Evolutionary conservation across 2,888 invertebrate species (phyloP), one percentile per base, ranked within the genome.

Genomic region (Macaria liturata): DNA sequence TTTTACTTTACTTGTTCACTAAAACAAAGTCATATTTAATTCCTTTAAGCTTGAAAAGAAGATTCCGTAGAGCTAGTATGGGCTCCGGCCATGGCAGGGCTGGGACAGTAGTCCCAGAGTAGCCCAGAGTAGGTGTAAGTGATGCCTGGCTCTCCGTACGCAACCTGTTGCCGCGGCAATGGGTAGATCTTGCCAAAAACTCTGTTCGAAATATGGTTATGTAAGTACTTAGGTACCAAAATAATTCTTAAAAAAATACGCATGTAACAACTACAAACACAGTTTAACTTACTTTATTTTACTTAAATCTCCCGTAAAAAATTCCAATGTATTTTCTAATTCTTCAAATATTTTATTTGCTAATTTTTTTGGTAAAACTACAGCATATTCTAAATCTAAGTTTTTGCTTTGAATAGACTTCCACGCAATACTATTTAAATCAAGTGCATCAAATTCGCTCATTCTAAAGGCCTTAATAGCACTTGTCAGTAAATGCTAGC

Each of bases 81-180:
- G 93, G 77, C 4, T 83, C 80, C 1, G 92, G 91, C 95, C 95
- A 95, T 0, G 94, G 93, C 62, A 92, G 83, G 0, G 95, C 94
- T 0, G 94, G 94, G 3, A 95, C 86, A 1, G 93, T 93, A 7
- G 85, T 88, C 8, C 94, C 94, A 7, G 95, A 95, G 79, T 94
- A 95, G 7, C 8, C 94, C 94, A 7, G 95, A 95, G 79, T 94
- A 95, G 7, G 83, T 93, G 74, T 95, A 95, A 0, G 89, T 89
- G 63, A 95, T 86, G 1, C 94, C 95, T 8, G 88, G 80, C 70
- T 95, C 94, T 3, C 95, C 95, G 73, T 93, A 94, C 0, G 95
- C 94, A 3, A 94, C 94, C 90, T 95, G 95, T 75, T 95, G 94
- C 39, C 95, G 88, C 6, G 95, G 95, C 65, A 95, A 92, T 45